Conservation (phyloP, 2,888 invertebrate genomes). For the Andrena minutula region DNA sequence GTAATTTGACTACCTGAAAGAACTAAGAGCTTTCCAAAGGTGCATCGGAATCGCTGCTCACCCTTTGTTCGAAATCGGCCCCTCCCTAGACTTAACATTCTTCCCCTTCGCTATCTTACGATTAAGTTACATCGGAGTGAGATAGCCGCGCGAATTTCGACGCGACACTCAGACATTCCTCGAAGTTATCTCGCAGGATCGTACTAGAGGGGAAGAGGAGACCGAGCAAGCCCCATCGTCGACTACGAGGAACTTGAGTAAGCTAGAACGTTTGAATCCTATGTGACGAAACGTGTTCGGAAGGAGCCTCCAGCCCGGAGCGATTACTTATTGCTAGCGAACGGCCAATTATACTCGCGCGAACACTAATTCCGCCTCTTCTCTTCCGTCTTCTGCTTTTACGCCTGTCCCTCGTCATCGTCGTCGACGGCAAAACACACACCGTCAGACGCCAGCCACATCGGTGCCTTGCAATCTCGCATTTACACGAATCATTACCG, state of each 20-base stretch:
- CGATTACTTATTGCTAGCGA: constrained; percentile 69
- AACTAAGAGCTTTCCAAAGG: too few relatives aligned
- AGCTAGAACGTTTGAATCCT: constrained; percentile 39
- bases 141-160: too few relatives aligned
- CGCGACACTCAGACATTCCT: neutral
- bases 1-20: too few relatives aligned
- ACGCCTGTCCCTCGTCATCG: constrained; percentile 33
- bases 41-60: too few relatives aligned
- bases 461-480: constrained; percentile 49
- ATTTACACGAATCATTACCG: constrained; percentile 62
- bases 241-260: constrained; percentile 21
- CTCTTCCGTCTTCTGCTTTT: constrained; percentile 37
- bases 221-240: constrained; percentile 4
- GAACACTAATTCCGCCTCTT: constrained; percentile 46
- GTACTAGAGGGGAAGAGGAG: neutral
- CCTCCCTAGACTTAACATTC: too few relatives aligned
- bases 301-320: constrained; percentile 44
- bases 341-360: constrained; percentile 67
- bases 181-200: neutral
- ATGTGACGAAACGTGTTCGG: constrained; percentile 31
- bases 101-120: too few relatives aligned
- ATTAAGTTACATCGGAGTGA: too few relatives aligned
- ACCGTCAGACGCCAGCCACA: constrained; percentile 26
- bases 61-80: too few relatives aligned
- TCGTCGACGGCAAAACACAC: constrained; percentile 35